Conservation (phyloP, 2,113 vertebrate genomes). For the Psilopogon haemacephalus region DNA sequence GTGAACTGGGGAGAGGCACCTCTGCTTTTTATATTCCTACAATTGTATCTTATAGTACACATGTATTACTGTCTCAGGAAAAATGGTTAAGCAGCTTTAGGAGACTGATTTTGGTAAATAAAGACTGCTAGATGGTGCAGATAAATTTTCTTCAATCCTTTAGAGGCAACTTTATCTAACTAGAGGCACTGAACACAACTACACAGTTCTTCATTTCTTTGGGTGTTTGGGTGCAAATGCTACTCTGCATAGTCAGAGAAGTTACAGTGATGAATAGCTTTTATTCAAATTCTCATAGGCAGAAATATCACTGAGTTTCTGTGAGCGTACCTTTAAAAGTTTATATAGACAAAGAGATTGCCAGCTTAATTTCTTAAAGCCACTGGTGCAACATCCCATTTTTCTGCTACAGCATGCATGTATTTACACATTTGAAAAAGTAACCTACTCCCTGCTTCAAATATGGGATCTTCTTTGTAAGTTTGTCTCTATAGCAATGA, state of each 20-base stretch:
- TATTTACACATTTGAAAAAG: not conserved
- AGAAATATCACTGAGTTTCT: not conserved
- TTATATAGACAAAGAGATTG: not conserved
- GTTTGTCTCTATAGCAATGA: not conserved
- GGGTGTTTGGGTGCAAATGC: too few species aligned
- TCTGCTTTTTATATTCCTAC: not conserved
- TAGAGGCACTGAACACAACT: not conserved
- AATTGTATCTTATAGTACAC: not conserved
- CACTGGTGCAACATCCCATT: accelerated
- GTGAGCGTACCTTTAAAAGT: not conserved
- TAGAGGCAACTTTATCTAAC: not conserved
- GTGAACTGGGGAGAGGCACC: not conserved
- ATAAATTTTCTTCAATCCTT: not conserved
- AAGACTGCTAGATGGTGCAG: not conserved
- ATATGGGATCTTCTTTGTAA: not conserved
- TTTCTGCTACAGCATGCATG: not conserved
- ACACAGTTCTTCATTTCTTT: not conserved
- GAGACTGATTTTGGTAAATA: not conserved
- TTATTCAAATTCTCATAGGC: not conserved
- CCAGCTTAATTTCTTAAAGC: not conserved
- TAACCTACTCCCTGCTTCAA: not conserved
- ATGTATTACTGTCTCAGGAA: not conserved
- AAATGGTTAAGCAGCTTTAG: not conserved
- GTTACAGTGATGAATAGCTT: not conserved
- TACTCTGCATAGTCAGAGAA: not conserved